Evolutionary conservation across 2,888 invertebrate species (phyloP).

Genomic region (Portevinia maculata): DNA sequence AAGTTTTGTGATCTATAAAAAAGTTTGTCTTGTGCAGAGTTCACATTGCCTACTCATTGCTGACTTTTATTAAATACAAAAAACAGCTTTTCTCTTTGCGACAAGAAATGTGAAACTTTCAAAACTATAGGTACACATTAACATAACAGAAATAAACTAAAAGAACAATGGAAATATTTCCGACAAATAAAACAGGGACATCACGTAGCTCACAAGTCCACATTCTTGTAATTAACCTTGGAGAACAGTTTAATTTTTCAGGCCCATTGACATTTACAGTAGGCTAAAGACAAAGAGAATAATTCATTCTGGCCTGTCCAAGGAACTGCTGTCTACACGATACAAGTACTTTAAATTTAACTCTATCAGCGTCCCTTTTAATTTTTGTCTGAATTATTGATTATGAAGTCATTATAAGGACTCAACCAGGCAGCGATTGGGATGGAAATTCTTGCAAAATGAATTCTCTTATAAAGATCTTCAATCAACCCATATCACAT

Average conservation of each 20-base stretch:
- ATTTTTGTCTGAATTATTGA: constrained; percentile 14
- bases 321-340: not conserved
- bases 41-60: not conserved
- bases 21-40: not conserved
- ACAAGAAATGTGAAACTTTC: constrained; percentile 1
- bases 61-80: not conserved
- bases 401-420: too few species aligned
- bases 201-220: not conserved
- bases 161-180: not conserved
- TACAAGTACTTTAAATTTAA: not conserved
- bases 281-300: constrained; percentile 2
- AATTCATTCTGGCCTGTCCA: not conserved
- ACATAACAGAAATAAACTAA: not conserved
- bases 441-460: not conserved
- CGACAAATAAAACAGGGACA: not conserved
- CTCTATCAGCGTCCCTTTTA: not conserved
- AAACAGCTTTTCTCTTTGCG: not conserved
- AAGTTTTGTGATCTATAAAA: constrained; percentile 24
- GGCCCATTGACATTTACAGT: not conserved
- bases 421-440: constrained; percentile 6
- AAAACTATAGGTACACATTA: not conserved
- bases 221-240: not conserved
- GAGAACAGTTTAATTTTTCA: not conserved
- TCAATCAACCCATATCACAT: constrained; percentile 3
- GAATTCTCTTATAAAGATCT: constrained; percentile 2